These are phyloP conservation scores for Temnothorax longispinosus DNA, from an alignment of 1,140 invertebrate genomes.

Conservation along the genomic window DNA sequence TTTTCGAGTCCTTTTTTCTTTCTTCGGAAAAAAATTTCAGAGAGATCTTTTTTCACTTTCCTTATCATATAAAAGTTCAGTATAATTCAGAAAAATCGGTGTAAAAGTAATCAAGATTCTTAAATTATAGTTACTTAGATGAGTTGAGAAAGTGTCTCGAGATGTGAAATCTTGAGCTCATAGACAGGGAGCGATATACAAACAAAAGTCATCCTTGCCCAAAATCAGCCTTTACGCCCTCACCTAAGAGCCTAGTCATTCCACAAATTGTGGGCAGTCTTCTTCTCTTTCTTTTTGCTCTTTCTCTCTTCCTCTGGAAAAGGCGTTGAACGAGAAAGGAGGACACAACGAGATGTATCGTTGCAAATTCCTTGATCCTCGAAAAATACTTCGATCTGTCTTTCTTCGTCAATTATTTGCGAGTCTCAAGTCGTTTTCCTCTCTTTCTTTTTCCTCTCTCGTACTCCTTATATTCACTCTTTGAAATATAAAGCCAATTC, in stretches of 20 bases:
- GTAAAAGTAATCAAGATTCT: neutral
- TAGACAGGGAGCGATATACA: neutral
- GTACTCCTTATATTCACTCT: neutral
- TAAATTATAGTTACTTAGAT: neutral
- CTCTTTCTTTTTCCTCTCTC: neutral
- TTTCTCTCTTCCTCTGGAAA: neutral
- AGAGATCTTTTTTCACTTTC: neutral
- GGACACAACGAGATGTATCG: neutral
- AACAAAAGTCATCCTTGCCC: neutral
- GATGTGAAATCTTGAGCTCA: neutral
- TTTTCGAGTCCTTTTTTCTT: neutral
- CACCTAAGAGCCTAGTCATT: conserved; percentile 65
- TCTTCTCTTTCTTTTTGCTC: conserved; percentile 41
- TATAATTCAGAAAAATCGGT: neutral
- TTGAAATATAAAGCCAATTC: neutral
- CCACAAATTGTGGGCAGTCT: conserved; percentile 48
- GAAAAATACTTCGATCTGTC: neutral
- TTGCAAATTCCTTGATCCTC: neutral
- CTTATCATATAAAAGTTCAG: neutral
- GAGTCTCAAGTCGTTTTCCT: neutral
- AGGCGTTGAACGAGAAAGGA: neutral
- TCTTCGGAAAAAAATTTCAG: neutral
- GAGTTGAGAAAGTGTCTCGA: neutral
- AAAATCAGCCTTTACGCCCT: neutral
- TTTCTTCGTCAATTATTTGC: neutral